These are phyloP conservation scores for Mus spretus DNA, from an alignment of 2,797 vertebrate species.

Conservation along the genomic window DNA sequence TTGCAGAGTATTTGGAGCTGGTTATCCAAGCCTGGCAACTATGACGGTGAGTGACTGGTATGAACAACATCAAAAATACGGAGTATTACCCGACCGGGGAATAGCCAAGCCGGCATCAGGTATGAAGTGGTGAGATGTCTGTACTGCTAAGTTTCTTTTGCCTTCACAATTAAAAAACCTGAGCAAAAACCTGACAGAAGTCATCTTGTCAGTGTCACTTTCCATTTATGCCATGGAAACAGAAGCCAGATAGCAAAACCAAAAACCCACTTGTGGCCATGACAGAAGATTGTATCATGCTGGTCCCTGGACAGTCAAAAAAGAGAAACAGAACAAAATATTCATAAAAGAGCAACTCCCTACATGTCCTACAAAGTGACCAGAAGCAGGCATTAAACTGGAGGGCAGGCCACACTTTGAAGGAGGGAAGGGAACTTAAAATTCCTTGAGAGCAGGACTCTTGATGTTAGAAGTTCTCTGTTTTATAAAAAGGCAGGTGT, in stretches of 20 bases:
- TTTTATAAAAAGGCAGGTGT: not conserved
- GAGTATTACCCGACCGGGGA: constrained; percentile 91
- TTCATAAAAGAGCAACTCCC: not conserved
- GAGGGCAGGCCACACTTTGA: not conserved
- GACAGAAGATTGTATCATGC: constrained; percentile 2
- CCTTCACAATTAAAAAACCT: constrained; percentile 23
- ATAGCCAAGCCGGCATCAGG: constrained; percentile 86
- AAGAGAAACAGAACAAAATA: constrained; percentile 46
- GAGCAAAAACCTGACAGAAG: constrained; percentile 2
- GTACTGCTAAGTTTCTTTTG: not conserved
- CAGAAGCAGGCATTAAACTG: not conserved
- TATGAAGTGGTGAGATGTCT: constrained; percentile 71
- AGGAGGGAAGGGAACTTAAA: not conserved
- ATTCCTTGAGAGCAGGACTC: not conserved
- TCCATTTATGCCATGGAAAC: constrained; percentile 59
- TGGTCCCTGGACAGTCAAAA: not conserved
- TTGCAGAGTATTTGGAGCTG: constrained; percentile 95
- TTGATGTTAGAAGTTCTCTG: constrained; percentile 32
- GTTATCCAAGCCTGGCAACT: constrained; percentile 95
- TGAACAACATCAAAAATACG: constrained; percentile 91
- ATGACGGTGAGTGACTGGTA: constrained; percentile 99
- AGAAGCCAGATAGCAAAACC: constrained; percentile 31
- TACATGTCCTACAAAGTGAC: not conserved
- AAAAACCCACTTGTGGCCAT: constrained; percentile 38
- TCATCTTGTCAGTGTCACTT: not conserved